Conservation (phyloP, 2,888 invertebrate genomes). For the Dryocosmus kuriphilus region DNA sequence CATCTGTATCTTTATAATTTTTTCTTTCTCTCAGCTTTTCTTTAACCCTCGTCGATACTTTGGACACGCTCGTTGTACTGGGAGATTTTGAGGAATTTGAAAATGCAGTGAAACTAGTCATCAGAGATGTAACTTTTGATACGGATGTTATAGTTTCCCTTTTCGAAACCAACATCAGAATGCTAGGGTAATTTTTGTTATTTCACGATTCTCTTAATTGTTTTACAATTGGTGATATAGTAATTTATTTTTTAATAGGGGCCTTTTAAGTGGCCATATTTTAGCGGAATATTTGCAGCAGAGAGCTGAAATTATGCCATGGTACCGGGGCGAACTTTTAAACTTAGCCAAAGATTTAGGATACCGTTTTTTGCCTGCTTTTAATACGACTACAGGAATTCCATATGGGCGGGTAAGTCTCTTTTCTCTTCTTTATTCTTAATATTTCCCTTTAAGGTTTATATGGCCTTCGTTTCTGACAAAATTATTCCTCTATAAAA, state of each 20-base stretch:
- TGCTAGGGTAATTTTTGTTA: slow-evolving; percentile 88
- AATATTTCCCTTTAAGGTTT: no score
- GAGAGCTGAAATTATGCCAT: slow-evolving; percentile 85
- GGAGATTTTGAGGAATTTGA: slow-evolving; percentile 98
- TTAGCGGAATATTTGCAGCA: slow-evolving; percentile 90
- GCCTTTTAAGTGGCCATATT: slow-evolving; percentile 94
- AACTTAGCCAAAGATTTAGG: slow-evolving; percentile 95
- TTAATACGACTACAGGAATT: slow-evolving; percentile 98
- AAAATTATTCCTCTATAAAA: no score
- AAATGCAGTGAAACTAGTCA: slow-evolving; percentile 90
- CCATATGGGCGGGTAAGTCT: slow-evolving; percentile 92
- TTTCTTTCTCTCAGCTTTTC: slow-evolving; percentile 88
- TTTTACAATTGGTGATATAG: no score
- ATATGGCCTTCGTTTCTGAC: no score
- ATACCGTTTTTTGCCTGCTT: slow-evolving; percentile 95
- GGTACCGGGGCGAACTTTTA: slow-evolving; percentile 94
- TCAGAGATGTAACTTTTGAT: slow-evolving; percentile 93
- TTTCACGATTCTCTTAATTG: no score
- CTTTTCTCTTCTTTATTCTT: no score
- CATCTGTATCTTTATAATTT: not conserved
- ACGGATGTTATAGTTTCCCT: slow-evolving; percentile 97
- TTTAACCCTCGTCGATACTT: slow-evolving; percentile 94
- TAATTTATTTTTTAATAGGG: slow-evolving; percentile 79
- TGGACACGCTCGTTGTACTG: slow-evolving; percentile 94
- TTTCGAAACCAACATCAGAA: slow-evolving; percentile 98